phyloP scores from a whole-genome alignment of 1,140 invertebrate genomes.

The Calephelis virginiensis region DNA sequence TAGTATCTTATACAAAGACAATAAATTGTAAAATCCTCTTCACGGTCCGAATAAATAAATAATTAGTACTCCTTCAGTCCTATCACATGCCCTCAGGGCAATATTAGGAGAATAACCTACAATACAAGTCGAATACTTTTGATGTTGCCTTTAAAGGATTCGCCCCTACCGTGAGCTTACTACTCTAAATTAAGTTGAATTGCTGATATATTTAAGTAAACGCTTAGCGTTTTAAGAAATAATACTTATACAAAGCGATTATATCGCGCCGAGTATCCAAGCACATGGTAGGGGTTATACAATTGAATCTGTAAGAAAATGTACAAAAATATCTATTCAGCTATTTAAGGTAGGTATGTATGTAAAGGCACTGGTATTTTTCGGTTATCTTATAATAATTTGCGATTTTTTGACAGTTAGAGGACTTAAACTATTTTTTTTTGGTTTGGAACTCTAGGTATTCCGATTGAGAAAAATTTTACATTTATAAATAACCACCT shows the following conservation, averaged over 20 bases:
- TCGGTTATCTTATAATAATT: slow-evolving; percentile 45
- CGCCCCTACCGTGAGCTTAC: slow-evolving; percentile 37
- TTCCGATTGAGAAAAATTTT: slow-evolving; percentile 70
- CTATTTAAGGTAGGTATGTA: slow-evolving; percentile 74
- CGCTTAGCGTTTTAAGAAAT: slow-evolving; percentile 33
- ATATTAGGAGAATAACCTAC: slow-evolving; percentile 60
- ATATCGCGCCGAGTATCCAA: slow-evolving; percentile 28
- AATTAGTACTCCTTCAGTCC: slow-evolving; percentile 69
- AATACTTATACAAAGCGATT: slow-evolving; percentile 33
- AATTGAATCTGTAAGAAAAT: slow-evolving; percentile 55
- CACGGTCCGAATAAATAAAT: slow-evolving; percentile 76
- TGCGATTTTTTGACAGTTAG: slow-evolving; percentile 61
- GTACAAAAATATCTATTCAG: slow-evolving; percentile 73
- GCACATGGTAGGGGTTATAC: slow-evolving; percentile 37
- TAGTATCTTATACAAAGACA: slow-evolving; percentile 77
- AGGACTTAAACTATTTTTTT: slow-evolving; percentile 60
- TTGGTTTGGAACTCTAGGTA: slow-evolving; percentile 69
- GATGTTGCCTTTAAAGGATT: slow-evolving; percentile 29
- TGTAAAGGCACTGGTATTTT: slow-evolving; percentile 76
- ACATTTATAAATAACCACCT: slow-evolving; percentile 74
- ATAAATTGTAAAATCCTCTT: slow-evolving; percentile 78
- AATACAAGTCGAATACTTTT: slow-evolving; percentile 58
- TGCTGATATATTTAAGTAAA: slow-evolving; percentile 30
- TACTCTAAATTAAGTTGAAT: slow-evolving; percentile 30
- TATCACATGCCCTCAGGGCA: slow-evolving; percentile 68